phyloP scores from a whole-genome alignment of 2,113 vertebrate genomes.

The Austrofundulus limnaeus region DNA sequence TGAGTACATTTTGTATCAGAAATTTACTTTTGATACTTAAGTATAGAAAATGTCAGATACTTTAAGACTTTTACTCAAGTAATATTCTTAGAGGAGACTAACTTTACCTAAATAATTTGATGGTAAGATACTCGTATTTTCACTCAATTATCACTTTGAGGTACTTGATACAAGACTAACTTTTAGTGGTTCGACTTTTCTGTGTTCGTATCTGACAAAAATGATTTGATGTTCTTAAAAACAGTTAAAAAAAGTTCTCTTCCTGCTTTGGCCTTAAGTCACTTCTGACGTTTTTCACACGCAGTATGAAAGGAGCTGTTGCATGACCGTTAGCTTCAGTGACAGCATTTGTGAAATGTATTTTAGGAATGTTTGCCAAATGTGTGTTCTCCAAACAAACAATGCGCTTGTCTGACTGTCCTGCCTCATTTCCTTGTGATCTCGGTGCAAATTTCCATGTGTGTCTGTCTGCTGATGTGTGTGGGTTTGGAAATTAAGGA shows the following conservation, averaged over 20 bases:
- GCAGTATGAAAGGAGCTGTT: constrained; percentile 21
- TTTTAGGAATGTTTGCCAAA: constrained; percentile 53
- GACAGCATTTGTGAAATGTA: constrained; percentile 40
- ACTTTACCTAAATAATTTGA: too few species aligned
- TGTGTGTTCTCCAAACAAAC: constrained; percentile 55
- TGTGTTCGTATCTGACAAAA: not conserved
- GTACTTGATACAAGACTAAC: too few species aligned
- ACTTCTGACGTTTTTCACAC: constrained; percentile 31
- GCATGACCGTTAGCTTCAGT: constrained; percentile 27
- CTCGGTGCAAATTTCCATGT: constrained; percentile 49
- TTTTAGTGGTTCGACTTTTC: too few species aligned
- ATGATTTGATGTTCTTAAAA: constrained; percentile 13
- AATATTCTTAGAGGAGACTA: too few species aligned
- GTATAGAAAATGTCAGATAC: too few species aligned
- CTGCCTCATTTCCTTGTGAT: constrained; percentile 59
- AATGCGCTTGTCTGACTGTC: constrained; percentile 50
- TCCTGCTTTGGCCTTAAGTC: not conserved
- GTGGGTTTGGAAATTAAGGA: constrained; percentile 66
- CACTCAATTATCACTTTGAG: too few species aligned
- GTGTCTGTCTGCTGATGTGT: constrained; percentile 32
- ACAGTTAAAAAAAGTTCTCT: constrained; percentile 6
- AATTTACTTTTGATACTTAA: too few species aligned
- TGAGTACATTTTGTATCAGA: too few species aligned
- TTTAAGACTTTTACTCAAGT: too few species aligned
- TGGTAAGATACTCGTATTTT: too few species aligned